Evolutionary conservation across 1,140 invertebrate genomes (phyloP).

Genomic region (Sycophila sp.): DNA sequence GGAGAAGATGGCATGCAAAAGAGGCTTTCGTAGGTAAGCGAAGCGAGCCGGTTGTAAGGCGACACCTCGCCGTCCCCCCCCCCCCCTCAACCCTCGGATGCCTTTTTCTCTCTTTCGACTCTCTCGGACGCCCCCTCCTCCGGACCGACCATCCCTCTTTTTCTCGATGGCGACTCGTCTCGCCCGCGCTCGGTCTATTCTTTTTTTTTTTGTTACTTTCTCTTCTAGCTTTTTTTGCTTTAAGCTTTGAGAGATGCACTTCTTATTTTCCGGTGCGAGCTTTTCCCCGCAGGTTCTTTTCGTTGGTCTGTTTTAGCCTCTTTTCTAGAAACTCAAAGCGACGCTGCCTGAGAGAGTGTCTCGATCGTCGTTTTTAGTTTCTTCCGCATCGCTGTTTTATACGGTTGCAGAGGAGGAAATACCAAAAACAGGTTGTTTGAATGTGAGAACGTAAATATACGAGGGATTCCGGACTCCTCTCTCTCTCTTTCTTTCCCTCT

Average conservation of each 20-base stretch:
- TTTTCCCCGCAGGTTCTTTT: neutral
- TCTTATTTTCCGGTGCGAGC: neutral
- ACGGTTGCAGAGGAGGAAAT: neutral
- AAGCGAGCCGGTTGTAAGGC: slow-evolving; percentile 67
- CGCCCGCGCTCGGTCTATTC: neutral
- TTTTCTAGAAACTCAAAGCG: neutral
- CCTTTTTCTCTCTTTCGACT: slow-evolving; percentile 13
- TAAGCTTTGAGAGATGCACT: too few species aligned
- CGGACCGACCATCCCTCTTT: slow-evolving; percentile 26
- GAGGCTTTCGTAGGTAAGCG: slow-evolving; percentile 62
- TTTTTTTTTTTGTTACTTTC: neutral
- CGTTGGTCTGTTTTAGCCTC: neutral
- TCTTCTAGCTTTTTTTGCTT: too few species aligned
- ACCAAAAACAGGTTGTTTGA: slow-evolving; percentile 28
- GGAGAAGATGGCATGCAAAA: slow-evolving; percentile 67
- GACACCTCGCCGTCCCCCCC: slow-evolving; percentile 62
- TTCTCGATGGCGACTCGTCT: slow-evolving; percentile 12
- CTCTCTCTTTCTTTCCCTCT: neutral
- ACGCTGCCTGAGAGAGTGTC: neutral
- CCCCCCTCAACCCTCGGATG: slow-evolving; percentile 46
- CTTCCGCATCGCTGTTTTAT: slow-evolving; percentile 9
- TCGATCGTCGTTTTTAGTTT: neutral
- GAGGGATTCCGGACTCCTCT: neutral
- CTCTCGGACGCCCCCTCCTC: slow-evolving; percentile 5
- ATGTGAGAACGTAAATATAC: slow-evolving; percentile 18